Evolutionary conservation across 35 echinoderm and acorn worm genomes (phyloP).

Genomic region (Heliocidaris erythrogramma): DNA sequence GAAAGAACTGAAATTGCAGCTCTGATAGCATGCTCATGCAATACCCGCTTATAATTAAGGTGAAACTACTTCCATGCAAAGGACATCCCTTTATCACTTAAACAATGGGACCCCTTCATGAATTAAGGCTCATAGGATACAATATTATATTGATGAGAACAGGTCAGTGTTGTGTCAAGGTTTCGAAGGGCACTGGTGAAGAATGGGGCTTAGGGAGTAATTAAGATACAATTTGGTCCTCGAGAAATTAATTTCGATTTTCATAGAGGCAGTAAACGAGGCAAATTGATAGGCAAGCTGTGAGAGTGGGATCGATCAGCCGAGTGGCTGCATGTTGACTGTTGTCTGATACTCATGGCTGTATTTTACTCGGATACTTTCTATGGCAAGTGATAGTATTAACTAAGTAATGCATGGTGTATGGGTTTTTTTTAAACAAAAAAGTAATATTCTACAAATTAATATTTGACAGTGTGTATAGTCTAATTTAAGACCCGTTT

Average conservation of each 20-base stretch:
- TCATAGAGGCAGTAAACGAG: neutral
- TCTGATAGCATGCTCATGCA: neutral
- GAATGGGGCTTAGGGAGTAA: neutral
- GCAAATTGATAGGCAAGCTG: neutral
- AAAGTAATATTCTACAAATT: too few species aligned
- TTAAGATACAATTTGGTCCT: neutral
- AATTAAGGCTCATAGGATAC: neutral
- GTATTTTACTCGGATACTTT: too few species aligned
- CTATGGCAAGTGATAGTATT: too few species aligned
- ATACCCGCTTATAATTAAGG: neutral
- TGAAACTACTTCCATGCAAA: neutral
- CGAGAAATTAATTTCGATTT: conserved; percentile 4
- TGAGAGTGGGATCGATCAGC: neutral
- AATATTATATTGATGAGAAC: neutral
- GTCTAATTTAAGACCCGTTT: too few species aligned
- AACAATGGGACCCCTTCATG: neutral
- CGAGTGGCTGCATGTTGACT: neutral
- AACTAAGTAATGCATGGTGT: too few species aligned
- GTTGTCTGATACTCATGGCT: neutral
- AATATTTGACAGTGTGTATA: too few species aligned
- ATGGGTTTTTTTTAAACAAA: too few species aligned
- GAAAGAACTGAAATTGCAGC: neutral
- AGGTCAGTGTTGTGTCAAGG: neutral
- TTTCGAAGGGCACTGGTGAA: neutral
- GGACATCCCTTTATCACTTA: neutral